Evolutionary conservation across 2,888 invertebrate genomes (phyloP).

Genomic region (Bruchidius siliquastri): DNA sequence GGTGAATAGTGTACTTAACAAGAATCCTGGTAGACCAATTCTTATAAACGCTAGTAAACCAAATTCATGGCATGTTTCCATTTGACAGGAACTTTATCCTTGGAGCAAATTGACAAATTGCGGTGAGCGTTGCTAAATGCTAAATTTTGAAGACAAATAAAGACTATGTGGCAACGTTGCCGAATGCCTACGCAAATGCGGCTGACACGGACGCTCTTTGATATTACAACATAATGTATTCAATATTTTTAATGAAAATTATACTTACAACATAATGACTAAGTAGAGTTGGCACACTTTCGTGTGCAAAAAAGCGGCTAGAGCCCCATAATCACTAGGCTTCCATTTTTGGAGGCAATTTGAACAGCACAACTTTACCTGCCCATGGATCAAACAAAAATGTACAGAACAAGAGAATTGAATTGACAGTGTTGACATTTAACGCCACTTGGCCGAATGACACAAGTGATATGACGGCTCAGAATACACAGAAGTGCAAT

Average conservation of each 20-base stretch:
- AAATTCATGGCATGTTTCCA: too few relatives aligned
- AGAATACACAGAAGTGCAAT: too few relatives aligned
- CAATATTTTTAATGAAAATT: constrained; percentile 10
- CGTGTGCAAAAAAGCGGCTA: constrained; percentile 68
- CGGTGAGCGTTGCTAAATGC: too few relatives aligned
- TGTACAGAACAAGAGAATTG: constrained; percentile 7
- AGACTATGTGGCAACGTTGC: not conserved
- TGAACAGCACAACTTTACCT: constrained; percentile 44
- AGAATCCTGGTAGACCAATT: too few relatives aligned
- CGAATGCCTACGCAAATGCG: not conserved
- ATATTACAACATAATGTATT: not conserved
- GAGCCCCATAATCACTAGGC: constrained; percentile 70
- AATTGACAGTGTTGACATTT: too few relatives aligned
- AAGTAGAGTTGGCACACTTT: constrained; percentile 62
- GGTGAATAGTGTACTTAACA: too few relatives aligned
- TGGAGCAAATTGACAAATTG: too few relatives aligned
- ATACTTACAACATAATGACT: constrained; percentile 66
- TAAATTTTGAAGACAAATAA: not conserved
- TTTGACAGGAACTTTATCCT: too few relatives aligned
- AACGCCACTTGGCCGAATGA: too few relatives aligned
- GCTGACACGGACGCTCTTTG: not conserved
- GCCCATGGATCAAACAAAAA: constrained; percentile 26
- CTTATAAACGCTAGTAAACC: too few relatives aligned
- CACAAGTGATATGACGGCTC: too few relatives aligned
- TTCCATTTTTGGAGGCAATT: constrained; percentile 48